Base-by-base conservation (phyloP, 2,113 vertebrate species). In the Stegastes partitus region DNA sequence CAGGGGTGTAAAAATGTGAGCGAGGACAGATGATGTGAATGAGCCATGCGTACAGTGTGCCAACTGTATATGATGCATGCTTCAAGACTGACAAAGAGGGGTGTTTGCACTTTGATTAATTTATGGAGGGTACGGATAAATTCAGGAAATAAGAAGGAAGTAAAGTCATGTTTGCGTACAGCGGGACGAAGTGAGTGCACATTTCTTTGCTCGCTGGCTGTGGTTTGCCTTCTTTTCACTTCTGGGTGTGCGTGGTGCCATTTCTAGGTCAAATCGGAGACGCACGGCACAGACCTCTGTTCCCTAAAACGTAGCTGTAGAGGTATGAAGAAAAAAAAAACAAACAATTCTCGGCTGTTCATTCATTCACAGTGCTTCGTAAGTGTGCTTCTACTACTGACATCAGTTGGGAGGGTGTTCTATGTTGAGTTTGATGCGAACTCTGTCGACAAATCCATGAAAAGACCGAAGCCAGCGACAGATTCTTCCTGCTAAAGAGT, bases 21-120 rank as follows among this genome's bases (percentile, higher is more conserved):
- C 2, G 57, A 61, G 59, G 67, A 45, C 65, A 42, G 72, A 37
- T 65, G 47, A 59, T 84, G 56, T 85, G 66, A 81, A 85, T 86
- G 91, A 89, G 72, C 94, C 92, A 83, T 77, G 57, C 53, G 58
- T 58, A 62, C 77, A 77, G 71, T 65, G 76, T 87, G 70, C 77
- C 61, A 28, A 34, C 93, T 92, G 93, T 87, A 89, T 91, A 71
- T 86, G 74, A 57, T 84, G 89, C 94, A 91, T 83, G 81, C 78
- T 77, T 79, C 39, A 59, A 53, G 68, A 74, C n/a, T 68, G 79
- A 81, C 61, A 51, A 39, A 49, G 55, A 71, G 77, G 23, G 49
- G 25, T 0, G 73, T 74, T 87, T 75, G 82, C 89, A 89, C 87
- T 82, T 86, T 76, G 9, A 59, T 83, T 72, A 56, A 73, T 53